Base-by-base conservation (phyloP, 2,888 invertebrate genomes). In the Dolichomitus sp. region DNA sequence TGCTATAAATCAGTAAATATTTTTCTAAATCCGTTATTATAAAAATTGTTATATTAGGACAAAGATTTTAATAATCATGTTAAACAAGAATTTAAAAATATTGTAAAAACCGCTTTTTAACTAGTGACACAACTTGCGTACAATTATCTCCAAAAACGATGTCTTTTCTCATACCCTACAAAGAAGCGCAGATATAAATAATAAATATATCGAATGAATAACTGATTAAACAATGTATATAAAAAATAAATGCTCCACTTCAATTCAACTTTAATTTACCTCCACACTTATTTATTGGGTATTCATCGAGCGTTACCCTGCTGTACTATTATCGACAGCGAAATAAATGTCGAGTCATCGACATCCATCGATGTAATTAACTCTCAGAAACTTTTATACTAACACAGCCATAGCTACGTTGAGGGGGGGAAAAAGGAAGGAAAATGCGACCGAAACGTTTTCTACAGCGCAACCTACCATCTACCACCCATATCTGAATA, bases 401-500 rank as follows among this genome's bases (percentile, higher is more conserved):
- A 3, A 45, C 1, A n/a, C 1, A 45, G 45, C 12, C 11, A 9
- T 3, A 37, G 37, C 42, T 0, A 42, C n/a, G 9, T 19, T 7
- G 1, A 19, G 27, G 1, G 27, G 12, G 27, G 19, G 4, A 54
- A 54, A 5, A 54, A 54, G 14, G 27, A 6, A 12, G 37, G 37
- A 52, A 50, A 17, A 23, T 2, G 23, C 7, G 11, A n/a, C 4
- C 52, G 52, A 54, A 14, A 27, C 14, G 54, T 27, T 54, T 54
- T 54, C 2, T 12, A 14, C 54, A 14, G 27, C 27, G 11, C 19
- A 9, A 3, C 3, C 52, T n/a, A 14, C 17, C 50, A 3, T 0
- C 52, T 12, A 19, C 33, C 72, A 27, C 74, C n/a, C 57, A 52
- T 66, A 66, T 79, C 59, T 59, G 75, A 66, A 69, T 59, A 50